A percentile compares a stretch with the other conserved stretches of the same genome.
phyloP scores from a whole-genome alignment of 2,797 vertebrate genomes.

The Phaenicophaeus curvirostris region DNA sequence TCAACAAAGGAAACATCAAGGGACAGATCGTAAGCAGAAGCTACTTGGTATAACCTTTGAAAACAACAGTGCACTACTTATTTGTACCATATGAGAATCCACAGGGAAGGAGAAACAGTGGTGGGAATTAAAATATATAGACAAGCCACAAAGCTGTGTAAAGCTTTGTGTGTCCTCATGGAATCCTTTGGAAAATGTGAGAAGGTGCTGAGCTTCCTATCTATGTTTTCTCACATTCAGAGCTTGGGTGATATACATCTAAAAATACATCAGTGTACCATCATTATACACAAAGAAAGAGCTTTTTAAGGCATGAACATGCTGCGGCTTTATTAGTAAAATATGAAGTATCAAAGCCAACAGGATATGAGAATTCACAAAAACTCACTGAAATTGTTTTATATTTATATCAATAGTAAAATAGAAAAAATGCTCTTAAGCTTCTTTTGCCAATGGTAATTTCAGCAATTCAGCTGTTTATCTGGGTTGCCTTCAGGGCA shows the following conservation, averaged over 20 bases:
- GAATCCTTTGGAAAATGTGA: background rate
- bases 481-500: background rate
- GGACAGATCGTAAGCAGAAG: constrained; percentile 7
- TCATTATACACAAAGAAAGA: background rate
- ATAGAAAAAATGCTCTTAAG: background rate
- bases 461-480: background rate
- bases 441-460: background rate
- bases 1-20: constrained; percentile 47
- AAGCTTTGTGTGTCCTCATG: background rate
- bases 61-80: constrained; percentile 21
- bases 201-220: background rate
- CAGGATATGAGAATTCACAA: background rate
- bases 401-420: background rate
- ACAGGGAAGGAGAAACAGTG: background rate
- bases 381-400: background rate
- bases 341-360: background rate
- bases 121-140: constrained; percentile 28
- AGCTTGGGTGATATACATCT: background rate
- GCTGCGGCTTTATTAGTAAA: background rate
- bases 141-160: background rate
- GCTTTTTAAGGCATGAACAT: background rate
- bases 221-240: background rate
- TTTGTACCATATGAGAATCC: constrained; percentile 18
- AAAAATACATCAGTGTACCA: background rate
- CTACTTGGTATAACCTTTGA: constrained; percentile 7